Conservation (phyloP, 2,113 vertebrate species). For the Naja naja region DNA sequence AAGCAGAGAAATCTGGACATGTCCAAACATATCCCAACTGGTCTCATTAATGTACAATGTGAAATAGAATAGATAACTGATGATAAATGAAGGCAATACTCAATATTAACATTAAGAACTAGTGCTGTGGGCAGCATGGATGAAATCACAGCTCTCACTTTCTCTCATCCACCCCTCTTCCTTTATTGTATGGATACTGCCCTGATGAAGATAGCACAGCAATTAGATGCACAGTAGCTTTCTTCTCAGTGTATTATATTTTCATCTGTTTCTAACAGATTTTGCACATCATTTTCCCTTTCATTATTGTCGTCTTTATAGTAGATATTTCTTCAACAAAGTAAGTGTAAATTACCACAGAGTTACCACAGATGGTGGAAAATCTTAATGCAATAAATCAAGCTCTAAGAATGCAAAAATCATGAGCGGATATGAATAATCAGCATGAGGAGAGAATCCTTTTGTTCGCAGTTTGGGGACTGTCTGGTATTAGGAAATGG, state of each 20-base stretch:
- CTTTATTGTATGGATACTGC: not conserved
- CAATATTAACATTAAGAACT: not conserved
- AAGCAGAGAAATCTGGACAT: not conserved
- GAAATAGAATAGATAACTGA: not conserved
- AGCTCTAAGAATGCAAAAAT: not conserved
- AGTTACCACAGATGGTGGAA: not conserved
- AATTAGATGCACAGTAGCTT: not conserved
- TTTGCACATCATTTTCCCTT: not conserved
- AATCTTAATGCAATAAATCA: not conserved
- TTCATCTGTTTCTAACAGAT: not conserved
- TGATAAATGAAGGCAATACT: not conserved
- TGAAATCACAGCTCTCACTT: not conserved
- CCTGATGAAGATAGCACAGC: not conserved
- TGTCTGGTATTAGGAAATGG: not conserved
- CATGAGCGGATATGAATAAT: not conserved
- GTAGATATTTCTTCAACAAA: not conserved
- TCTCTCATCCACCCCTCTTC: not conserved
- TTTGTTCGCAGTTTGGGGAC: not conserved
- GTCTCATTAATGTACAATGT: not conserved
- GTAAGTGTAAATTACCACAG: not conserved
- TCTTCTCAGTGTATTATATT: not conserved
- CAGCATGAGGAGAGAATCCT: not conserved
- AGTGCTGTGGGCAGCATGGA: not conserved
- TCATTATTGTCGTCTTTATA: not conserved
- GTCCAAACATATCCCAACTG: not conserved